These are phyloP conservation scores for Aricia agestis DNA, from an alignment of 1,140 invertebrate species.

Conservation along the genomic window DNA sequence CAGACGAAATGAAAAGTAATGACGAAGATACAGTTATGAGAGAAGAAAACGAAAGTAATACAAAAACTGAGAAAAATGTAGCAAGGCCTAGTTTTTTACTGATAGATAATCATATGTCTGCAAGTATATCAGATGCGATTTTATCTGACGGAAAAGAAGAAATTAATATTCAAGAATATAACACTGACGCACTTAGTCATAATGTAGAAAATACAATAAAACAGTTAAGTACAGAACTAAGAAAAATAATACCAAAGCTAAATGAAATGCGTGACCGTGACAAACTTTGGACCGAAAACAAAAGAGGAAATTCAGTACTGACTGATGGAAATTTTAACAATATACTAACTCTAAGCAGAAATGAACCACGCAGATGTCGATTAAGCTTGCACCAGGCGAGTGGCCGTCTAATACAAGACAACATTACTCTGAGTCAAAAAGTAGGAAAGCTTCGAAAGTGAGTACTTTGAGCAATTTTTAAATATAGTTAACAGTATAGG, in stretches of 20 bases:
- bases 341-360: constrained; percentile 35
- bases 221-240: constrained; percentile 63
- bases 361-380: constrained; percentile 24
- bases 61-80: constrained; percentile 59
- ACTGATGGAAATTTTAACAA: constrained; percentile 64
- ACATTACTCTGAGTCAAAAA: constrained; percentile 23
- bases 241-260: constrained; percentile 69
- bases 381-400: constrained; percentile 15
- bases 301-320: constrained; percentile 36
- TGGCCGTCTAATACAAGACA: constrained; percentile 17
- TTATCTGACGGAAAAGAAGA: constrained; percentile 73
- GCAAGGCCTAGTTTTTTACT: constrained; percentile 67
- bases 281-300: constrained; percentile 53
- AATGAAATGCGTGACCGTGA: constrained; percentile 68
- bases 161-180: constrained; percentile 62
- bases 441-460: constrained; percentile 37
- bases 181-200: constrained; percentile 56
- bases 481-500: too few relatives aligned
- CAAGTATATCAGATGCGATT: constrained; percentile 74
- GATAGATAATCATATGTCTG: constrained; percentile 56
- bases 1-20: constrained; percentile 27
- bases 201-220: constrained; percentile 70
- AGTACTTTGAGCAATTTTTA: constrained; percentile 28
- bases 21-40: constrained; percentile 46
- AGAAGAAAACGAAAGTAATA: constrained; percentile 61